Base-by-base conservation (phyloP, 1,140 invertebrate species). In the Drosophila fuyamai region DNA sequence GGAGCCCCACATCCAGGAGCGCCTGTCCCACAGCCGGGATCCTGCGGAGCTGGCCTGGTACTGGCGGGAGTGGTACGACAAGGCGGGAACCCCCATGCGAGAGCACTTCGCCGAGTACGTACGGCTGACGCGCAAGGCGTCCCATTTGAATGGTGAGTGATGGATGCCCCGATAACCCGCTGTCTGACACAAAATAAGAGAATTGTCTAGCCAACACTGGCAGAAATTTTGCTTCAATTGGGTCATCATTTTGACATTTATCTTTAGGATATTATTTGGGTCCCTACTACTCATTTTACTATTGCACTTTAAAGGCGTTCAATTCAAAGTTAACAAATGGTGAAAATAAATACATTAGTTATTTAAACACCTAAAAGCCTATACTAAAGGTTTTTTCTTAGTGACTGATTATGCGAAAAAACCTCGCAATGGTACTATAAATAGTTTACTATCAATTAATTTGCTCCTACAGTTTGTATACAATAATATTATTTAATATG, bases 11-110 rank as follows among this genome's bases (percentile, higher is more conserved):
- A 93, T 97, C 9, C 95, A 95, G 0, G 94, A 95, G 44, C 94
- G 96, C 46, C 92, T 97, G 41, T 92, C 94, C 1, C 93, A 93
- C 18, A 96, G 95, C 65, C 93, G 94, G n/a, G 94, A 97, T 91
- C 95, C 96, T 6, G 94, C 95, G 4, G 95, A 97, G 90, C 88
- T 97, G 63, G 94, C 95, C 59, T 94, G 96, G 78, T 92, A 95
- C 8, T 98, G 97, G 97, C 93, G 94, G 12, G 93, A 95, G 65
- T 98, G 97, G 97, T 93, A 97, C 60, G 94, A 95, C 43, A 94
- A 93, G 4, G 94, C 95, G 0, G 97, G 97, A 0, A 95, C 95
- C 32, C 94, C 95, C 48, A 95, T 97, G 63, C 94, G 94, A 46
- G 76, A 94, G 0, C 92, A 95, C 48, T 98, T 95, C 82, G 90